These are phyloP conservation scores for Perizoma flavofasciatum DNA, from an alignment of 2,888 invertebrate genomes.

Conservation along the genomic window DNA sequence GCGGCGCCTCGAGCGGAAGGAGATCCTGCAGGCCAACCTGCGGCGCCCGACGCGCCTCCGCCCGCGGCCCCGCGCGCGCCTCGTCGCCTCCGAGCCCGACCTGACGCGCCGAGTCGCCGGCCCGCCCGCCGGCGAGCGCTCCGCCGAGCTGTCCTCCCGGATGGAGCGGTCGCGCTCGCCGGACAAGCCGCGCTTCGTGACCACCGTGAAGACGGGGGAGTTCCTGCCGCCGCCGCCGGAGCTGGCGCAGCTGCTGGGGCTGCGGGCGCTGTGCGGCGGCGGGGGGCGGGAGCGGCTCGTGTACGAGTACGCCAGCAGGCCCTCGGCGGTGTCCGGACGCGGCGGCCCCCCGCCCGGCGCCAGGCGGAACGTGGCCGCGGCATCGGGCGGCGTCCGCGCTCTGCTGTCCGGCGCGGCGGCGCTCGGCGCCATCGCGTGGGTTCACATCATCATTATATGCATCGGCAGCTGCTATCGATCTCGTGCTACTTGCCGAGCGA, in stretches of 20 bases:
- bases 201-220: slow-evolving; percentile 91
- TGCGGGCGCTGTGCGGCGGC: slow-evolving; percentile 66
- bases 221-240: slow-evolving; percentile 92
- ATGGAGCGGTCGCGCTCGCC: slow-evolving; percentile 39
- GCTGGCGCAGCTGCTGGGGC: slow-evolving; percentile 86
- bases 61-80: slow-evolving; percentile 45
- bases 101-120: slow-evolving; percentile 61
- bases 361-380: slow-evolving; percentile 52
- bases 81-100: slow-evolving; percentile 83
- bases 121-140: slow-evolving; percentile 37
- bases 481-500: no score
- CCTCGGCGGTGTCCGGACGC: slow-evolving; percentile 75
- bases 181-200: slow-evolving; percentile 87
- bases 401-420: slow-evolving; percentile 60
- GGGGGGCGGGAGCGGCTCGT: slow-evolving; percentile 68
- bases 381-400: slow-evolving; percentile 64
- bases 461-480: no score
- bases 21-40: slow-evolving; percentile 66
- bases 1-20: slow-evolving; percentile 86
- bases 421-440: not conserved
- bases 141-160: slow-evolving; percentile 42
- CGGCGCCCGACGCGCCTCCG: slow-evolving; percentile 58
- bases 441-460: no score
- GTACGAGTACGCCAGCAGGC: slow-evolving; percentile 87
- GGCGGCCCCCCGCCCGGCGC: slow-evolving; percentile 31